Percentiles rank a stretch among this genome's conserved stretches.
Evolutionary conservation across 2,797 vertebrate species (phyloP).

Genomic region (Galagoides demidoff): DNA sequence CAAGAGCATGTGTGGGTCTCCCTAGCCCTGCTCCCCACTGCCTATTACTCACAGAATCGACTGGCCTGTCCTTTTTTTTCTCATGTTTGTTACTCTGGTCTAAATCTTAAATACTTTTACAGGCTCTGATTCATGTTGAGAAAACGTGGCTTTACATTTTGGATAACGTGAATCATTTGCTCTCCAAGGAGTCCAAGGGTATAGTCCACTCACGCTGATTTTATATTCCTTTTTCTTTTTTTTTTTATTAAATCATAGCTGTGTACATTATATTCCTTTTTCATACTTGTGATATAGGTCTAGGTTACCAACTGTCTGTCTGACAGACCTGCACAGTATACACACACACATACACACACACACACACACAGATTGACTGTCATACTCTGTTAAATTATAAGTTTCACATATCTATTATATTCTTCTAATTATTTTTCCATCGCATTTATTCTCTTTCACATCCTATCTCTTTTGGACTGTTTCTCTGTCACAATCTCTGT

Average conservation of each 20-base stretch:
- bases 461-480: not conserved
- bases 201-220: not conserved
- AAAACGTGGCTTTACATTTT: not conserved
- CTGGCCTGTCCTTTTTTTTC: not conserved
- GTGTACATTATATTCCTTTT: too few relatives aligned
- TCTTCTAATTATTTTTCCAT: not conserved
- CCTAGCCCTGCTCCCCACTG: not conserved
- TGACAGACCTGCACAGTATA: not conserved
- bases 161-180: not conserved
- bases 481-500: not conserved
- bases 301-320: not conserved
- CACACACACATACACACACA: too few relatives aligned
- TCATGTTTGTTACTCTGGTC: not conserved
- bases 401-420: not conserved
- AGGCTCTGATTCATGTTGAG: not conserved
- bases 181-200: not conserved
- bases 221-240: too few relatives aligned
- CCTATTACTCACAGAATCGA: not conserved
- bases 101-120: not conserved
- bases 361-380: too few relatives aligned
- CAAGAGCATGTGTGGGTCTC: not conserved
- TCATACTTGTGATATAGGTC: not conserved
- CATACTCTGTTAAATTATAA: not conserved
- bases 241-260: too few relatives aligned
- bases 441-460: not conserved